Percentiles rank a stretch among this genome's conserved stretches.
These are phyloP conservation scores for Murina feae DNA, from an alignment of 2,113 vertebrate species.

Conservation along the genomic window DNA sequence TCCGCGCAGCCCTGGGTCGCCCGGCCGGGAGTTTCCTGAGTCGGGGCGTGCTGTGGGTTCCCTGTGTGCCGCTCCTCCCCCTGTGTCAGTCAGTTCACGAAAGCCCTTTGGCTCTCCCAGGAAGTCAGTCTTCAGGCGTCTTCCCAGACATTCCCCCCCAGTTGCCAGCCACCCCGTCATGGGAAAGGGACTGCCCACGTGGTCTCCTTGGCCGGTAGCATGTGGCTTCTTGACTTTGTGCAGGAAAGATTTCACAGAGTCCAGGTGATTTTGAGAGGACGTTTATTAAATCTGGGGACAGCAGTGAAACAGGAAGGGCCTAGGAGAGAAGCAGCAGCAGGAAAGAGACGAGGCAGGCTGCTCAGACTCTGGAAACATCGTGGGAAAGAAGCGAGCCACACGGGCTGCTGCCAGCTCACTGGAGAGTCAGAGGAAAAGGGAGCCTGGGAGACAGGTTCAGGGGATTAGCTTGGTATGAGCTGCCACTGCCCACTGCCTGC, in stretches of 20 bases:
- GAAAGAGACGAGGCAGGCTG: background rate
- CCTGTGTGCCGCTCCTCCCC: background rate
- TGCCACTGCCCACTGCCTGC: background rate
- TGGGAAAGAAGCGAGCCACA: background rate
- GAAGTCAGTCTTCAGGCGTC: background rate
- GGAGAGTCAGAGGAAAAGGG: background rate
- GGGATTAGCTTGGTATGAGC: background rate
- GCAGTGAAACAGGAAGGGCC: background rate
- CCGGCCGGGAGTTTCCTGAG: background rate
- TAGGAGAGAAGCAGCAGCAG: background rate
- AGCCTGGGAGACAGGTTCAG: background rate
- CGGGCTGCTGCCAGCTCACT: background rate
- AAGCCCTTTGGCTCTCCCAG: background rate
- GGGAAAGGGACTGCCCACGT: background rate
- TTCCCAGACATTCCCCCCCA: background rate
- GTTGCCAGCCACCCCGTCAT: rapidly evolving
- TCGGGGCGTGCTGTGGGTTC: no score
- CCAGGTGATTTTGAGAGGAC: background rate
- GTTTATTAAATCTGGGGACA: background rate
- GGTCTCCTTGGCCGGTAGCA: background rate
- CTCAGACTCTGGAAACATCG: rapidly evolving
- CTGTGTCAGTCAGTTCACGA: no score
- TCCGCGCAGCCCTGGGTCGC: no score
- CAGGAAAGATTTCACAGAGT: background rate
- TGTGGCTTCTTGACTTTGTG: background rate